phyloP scores from a whole-genome alignment of 2,113 vertebrate species.

The Corythoichthys haematopterus region DNA sequence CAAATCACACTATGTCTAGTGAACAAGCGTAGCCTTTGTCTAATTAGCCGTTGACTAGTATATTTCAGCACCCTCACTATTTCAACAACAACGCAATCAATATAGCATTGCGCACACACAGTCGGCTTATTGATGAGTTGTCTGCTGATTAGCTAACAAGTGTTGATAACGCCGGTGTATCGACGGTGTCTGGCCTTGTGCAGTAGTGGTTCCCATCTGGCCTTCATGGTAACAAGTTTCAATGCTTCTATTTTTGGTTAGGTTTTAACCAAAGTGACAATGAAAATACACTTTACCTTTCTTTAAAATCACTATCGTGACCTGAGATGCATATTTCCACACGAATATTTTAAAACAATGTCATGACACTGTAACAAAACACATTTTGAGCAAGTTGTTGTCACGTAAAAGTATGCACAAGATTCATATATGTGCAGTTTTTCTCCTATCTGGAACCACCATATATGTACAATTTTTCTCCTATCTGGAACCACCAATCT shows the following conservation, averaged over 20 bases:
- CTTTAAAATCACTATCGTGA: neutral
- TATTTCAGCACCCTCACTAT: conserved; percentile 20
- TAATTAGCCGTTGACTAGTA: conserved; percentile 5
- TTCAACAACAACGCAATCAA: conserved; percentile 4
- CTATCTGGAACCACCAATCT: neutral
- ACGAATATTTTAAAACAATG: no score
- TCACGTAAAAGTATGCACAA: neutral
- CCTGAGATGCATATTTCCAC: neutral
- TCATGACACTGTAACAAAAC: neutral
- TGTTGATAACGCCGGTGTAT: conserved; percentile 28
- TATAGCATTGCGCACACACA: conserved; percentile 1
- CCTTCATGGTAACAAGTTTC: conserved; percentile 2
- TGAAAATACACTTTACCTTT: neutral
- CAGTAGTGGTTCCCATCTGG: conserved; percentile 2
- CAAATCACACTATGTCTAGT: conserved; percentile 34
- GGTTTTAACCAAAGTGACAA: neutral
- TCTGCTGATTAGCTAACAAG: conserved; percentile 28
- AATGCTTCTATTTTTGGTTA: neutral
- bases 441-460: neutral
- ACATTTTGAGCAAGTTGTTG: neutral
- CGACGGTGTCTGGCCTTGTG: conserved; percentile 27
- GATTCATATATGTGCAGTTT: neutral
- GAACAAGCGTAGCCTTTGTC: conserved; percentile 24
- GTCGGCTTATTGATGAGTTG: conserved; percentile 27
- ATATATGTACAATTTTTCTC: neutral